Evolutionary conservation across 1,140 invertebrate genomes (phyloP).

Genomic region (Bombus soroeensis): DNA sequence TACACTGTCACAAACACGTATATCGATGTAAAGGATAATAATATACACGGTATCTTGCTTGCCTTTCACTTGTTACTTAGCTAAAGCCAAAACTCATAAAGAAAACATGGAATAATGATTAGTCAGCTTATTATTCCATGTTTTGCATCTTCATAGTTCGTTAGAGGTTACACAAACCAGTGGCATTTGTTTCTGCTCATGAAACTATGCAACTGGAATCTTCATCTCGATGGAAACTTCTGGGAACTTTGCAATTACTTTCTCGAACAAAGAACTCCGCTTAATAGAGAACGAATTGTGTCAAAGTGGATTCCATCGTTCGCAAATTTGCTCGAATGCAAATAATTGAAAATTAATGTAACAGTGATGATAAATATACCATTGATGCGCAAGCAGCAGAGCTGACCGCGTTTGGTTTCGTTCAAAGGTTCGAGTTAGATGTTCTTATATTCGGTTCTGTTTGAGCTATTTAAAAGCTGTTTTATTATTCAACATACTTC

Average conservation of each 20-base stretch:
- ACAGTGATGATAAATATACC: neutral
- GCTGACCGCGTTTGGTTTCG: neutral
- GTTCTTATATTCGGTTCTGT: neutral
- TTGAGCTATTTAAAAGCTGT: slow-evolving; percentile 42
- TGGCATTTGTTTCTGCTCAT: slow-evolving; percentile 31
- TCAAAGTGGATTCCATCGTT: neutral
- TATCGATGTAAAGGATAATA: neutral
- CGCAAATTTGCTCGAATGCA: neutral
- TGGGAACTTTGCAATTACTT: neutral
- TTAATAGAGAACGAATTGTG: neutral
- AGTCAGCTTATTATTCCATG: neutral
- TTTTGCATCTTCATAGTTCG: slow-evolving; percentile 40
- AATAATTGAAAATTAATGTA: no score
- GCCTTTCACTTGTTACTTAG: no score
- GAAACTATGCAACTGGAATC: slow-evolving; percentile 20
- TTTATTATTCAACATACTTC: slow-evolving; percentile 72
- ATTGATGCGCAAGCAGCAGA: neutral
- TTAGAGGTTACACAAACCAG: slow-evolving; percentile 13
- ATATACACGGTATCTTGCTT: neutral
- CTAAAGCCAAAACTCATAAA: neutral
- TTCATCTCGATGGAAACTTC: slow-evolving; percentile 7
- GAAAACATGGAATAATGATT: slow-evolving; percentile 11
- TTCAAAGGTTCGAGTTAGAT: neutral
- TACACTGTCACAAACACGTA: neutral
- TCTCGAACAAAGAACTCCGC: neutral